Conservation (phyloP, 2,113 vertebrate species). For the Acrocephalus arundinaceus region DNA sequence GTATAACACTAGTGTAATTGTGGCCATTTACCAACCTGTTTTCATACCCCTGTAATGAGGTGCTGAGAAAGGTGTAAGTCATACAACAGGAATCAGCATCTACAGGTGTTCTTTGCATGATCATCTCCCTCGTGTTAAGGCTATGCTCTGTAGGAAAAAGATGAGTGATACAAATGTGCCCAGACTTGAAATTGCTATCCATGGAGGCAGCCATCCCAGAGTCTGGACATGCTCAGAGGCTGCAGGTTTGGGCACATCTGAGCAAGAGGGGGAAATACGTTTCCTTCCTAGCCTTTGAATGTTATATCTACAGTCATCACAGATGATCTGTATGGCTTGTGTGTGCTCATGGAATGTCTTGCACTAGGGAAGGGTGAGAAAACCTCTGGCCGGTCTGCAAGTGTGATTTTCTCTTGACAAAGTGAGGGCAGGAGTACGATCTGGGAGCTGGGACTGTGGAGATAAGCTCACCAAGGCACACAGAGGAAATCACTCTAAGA, state of each 20-base stretch:
- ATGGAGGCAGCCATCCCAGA: background rate
- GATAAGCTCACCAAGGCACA: background rate
- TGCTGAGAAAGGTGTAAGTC: background rate
- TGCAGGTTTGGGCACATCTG: background rate
- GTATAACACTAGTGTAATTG: background rate
- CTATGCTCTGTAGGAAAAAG: background rate
- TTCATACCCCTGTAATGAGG: background rate
- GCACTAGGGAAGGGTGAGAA: background rate
- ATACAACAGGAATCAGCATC: background rate
- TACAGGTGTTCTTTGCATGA: background rate
- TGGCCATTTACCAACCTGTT: background rate
- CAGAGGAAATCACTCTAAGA: background rate
- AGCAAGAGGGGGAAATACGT: background rate
- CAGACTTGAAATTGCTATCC: background rate
- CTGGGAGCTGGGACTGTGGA: background rate
- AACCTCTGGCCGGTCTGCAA: background rate
- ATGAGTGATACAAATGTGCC: background rate
- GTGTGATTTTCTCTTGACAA: fast-evolving
- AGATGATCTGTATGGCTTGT: background rate
- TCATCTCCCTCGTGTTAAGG: background rate
- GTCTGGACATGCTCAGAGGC: background rate
- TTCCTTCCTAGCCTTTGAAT: background rate
- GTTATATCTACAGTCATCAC: background rate
- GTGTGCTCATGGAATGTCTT: background rate
- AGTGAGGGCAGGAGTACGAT: background rate